Percentiles rank a stretch among this genome's conserved stretches.
These are phyloP conservation scores for Psix sp. DNA, from an alignment of 1,140 invertebrate genomes.

Conservation along the genomic window DNA sequence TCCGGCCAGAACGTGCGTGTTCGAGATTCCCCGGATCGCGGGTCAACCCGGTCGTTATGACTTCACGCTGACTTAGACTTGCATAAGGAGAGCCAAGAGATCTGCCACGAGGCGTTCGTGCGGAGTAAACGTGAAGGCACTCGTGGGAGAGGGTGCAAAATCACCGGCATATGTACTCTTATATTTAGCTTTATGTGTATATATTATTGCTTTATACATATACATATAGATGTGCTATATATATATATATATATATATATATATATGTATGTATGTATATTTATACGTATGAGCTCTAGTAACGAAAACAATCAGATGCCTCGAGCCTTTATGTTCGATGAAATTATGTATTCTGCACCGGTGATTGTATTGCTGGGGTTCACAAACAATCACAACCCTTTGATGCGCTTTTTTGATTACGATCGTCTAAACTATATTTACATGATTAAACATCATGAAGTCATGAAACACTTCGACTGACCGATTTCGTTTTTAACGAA, in stretches of 20 bases:
- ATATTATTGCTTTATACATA: too few species aligned
- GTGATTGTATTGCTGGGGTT: constrained; percentile 33
- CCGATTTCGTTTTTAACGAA: too few species aligned
- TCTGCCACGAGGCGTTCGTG: constrained; percentile 63
- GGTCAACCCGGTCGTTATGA: constrained; percentile 72
- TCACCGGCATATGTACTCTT: constrained; percentile 28
- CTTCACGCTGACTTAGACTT: constrained; percentile 73
- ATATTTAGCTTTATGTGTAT: constrained; percentile 1
- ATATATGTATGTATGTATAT: too few species aligned
- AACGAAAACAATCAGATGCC: constrained; percentile 20
- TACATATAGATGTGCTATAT: too few species aligned
- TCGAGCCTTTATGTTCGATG: constrained; percentile 10
- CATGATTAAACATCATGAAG: too few species aligned
- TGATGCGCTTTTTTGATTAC: neutral
- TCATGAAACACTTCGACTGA: too few species aligned
- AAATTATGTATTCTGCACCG: constrained; percentile 46
- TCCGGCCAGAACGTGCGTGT: constrained; percentile 70
- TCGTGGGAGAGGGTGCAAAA: constrained; percentile 55
- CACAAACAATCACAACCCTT: constrained; percentile 30
- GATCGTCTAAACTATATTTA: neutral
- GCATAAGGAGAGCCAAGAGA: constrained; percentile 63
- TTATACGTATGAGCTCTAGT: constrained; percentile 4
- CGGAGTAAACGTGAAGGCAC: constrained; percentile 54
- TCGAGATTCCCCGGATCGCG: constrained; percentile 58
- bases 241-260: too few species aligned